Conservation (phyloP, 2,888 invertebrate species). For the Charanyca ferruginea region DNA sequence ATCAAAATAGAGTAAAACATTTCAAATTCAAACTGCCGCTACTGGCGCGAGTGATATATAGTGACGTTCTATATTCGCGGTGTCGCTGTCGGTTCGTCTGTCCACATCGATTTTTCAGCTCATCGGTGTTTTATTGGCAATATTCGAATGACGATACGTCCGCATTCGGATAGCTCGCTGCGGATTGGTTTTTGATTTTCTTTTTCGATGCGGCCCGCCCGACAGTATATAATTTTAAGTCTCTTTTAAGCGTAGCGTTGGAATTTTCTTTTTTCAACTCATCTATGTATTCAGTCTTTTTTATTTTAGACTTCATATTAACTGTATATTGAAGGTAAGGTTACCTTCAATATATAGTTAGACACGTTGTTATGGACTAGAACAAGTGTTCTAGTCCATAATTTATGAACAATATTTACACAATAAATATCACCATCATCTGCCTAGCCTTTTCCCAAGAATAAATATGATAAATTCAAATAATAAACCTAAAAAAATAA, state of each 20-base stretch:
- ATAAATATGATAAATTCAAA: no score
- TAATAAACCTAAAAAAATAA: no score
- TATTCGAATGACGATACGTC: slow-evolving; percentile 84
- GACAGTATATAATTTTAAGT: slow-evolving; percentile 49
- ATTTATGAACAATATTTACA: no score
- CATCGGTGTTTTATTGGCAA: slow-evolving; percentile 90
- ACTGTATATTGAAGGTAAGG: no score
- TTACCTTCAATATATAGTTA: no score
- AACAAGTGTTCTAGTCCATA: no score
- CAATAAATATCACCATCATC: no score
- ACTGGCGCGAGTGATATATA: slow-evolving; percentile 59
- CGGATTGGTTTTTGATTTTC: slow-evolving; percentile 69
- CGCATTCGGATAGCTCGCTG: slow-evolving; percentile 70
- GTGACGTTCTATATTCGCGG: slow-evolving; percentile 55
- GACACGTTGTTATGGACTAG: no score
- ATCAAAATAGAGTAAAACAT: slow-evolving; percentile 53
- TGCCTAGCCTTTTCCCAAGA: no score
- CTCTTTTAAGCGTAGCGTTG: slow-evolving; percentile 42
- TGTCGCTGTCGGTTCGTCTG: slow-evolving; percentile 81
- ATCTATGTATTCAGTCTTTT: not conserved
- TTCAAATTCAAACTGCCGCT: slow-evolving; percentile 57
- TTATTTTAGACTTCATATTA: not conserved
- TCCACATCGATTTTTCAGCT: slow-evolving; percentile 91
- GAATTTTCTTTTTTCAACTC: slow-evolving; percentile 36
- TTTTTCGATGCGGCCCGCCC: slow-evolving; percentile 52